Conservation (phyloP, 2,113 vertebrate species). For the Motacilla tschutschensis region DNA sequence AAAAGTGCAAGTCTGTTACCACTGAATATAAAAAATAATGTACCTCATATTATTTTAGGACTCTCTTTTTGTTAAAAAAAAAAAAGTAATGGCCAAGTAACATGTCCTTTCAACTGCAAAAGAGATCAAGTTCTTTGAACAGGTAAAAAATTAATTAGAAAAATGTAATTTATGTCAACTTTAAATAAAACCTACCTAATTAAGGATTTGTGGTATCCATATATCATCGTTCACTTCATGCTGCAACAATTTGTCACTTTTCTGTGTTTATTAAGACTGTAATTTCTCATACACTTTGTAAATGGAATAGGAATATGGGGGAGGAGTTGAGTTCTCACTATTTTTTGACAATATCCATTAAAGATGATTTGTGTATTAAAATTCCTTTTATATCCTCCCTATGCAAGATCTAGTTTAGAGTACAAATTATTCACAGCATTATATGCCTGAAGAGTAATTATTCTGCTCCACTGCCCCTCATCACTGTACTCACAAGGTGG, state of each 20-base stretch:
- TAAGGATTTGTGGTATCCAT: constrained; percentile 8
- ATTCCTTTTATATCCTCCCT: background rate
- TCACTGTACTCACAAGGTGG: background rate
- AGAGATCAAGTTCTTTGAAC: background rate
- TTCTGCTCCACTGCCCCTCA: background rate
- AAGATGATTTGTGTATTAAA: background rate
- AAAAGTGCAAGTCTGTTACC: constrained; percentile 53
- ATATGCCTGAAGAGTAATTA: background rate
- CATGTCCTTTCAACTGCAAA: background rate
- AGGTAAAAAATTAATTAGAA: constrained; percentile 24
- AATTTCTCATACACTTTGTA: background rate
- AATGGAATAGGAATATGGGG: background rate
- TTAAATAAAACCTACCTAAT: constrained; percentile 14
- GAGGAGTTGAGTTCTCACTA: background rate
- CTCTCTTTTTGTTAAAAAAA: background rate
- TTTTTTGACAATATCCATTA: background rate
- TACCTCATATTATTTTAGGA: constrained; percentile 48
- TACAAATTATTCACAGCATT: background rate
- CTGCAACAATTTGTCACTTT: background rate
- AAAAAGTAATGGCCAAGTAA: background rate
- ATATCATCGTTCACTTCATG: background rate
- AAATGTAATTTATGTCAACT: background rate
- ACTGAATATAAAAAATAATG: constrained; percentile 44
- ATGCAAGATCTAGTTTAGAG: background rate
- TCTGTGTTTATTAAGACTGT: background rate